Evolutionary conservation across 2,113 vertebrate genomes (phyloP).

Genomic region (Mesoclemmys tuberculata): DNA sequence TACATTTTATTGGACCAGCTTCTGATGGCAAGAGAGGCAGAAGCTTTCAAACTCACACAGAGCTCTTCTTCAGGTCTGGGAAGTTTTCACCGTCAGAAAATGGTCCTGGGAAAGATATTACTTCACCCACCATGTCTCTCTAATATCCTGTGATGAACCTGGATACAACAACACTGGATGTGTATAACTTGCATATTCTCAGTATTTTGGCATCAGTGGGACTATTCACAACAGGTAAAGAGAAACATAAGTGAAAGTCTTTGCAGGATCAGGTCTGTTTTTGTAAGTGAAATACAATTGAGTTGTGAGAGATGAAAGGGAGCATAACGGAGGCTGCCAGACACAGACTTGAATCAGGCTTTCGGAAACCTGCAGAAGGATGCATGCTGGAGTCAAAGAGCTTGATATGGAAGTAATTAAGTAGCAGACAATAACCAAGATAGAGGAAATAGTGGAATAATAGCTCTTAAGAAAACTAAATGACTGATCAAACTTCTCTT

Average conservation of each 20-base stretch:
- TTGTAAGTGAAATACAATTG: background rate
- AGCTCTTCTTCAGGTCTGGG: background rate
- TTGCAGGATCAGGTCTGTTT: background rate
- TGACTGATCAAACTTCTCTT: slow-evolving; percentile 85
- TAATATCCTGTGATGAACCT: background rate
- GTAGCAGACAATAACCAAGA: slow-evolving; percentile 75
- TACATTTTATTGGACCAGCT: background rate
- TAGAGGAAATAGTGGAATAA: slow-evolving; percentile 86
- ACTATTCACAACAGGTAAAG: background rate
- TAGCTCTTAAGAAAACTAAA: slow-evolving; percentile 86
- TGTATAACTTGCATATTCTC: background rate
- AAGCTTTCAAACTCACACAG: too few relatives aligned
- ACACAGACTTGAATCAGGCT: background rate
- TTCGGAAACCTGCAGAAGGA: background rate
- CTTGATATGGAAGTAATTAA: slow-evolving; percentile 87
- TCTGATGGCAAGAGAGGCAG: background rate
- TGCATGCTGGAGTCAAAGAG: slow-evolving; percentile 55
- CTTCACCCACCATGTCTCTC: too few relatives aligned
- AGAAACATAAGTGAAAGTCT: background rate
- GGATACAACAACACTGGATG: background rate
- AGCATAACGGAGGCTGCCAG: background rate
- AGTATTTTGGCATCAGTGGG: background rate
- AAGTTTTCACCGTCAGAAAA: background rate
- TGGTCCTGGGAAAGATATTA: background rate
- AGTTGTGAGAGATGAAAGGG: background rate